Percentiles rank a stretch among this genome's conserved stretches.
Conservation (phyloP, 2,113 vertebrate genomes). For the Tautogolabrus adspersus region DNA sequence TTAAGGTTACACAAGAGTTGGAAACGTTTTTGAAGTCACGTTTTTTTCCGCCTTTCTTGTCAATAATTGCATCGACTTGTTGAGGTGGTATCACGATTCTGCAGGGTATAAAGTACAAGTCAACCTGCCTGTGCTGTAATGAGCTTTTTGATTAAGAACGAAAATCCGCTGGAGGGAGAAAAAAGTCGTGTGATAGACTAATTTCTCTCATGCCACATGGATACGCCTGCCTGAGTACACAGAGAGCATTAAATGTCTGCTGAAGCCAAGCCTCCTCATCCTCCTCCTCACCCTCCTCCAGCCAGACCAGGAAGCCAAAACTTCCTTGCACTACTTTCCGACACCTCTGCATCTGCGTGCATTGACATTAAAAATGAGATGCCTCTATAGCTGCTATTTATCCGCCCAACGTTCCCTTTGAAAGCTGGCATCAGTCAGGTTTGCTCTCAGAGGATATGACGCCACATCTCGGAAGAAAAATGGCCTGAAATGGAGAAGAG, state of each 20-base stretch:
- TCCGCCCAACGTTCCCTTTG: conserved; percentile 47
- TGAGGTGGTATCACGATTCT: conserved; percentile 62
- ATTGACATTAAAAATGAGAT: conserved; percentile 70
- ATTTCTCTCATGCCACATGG: conserved; percentile 63
- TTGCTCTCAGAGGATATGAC: conserved; percentile 36
- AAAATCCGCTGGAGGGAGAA: conserved; percentile 66
- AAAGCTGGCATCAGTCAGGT: conserved; percentile 31
- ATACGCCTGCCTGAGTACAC: conserved; percentile 43
- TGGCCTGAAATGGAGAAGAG: conserved; percentile 36
- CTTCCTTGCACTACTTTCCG: conserved; percentile 13
- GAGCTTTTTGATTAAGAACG: conserved; percentile 81
- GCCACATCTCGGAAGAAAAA: conserved; percentile 45
- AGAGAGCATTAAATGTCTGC: conserved; percentile 34
- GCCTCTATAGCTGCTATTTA: conserved; percentile 56
- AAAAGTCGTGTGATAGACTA: conserved; percentile 51
- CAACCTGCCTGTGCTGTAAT: conserved; percentile 74
- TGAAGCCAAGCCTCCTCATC: conserved; percentile 29
- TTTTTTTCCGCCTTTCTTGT: conserved; percentile 31
- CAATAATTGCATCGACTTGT: conserved; percentile 63
- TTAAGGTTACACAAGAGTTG: conserved; percentile 50
- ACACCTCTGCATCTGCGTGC: conserved; percentile 64
- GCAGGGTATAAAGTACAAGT: conserved; percentile 66
- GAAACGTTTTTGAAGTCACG: conserved; percentile 14
- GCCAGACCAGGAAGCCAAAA: conserved; percentile 50
- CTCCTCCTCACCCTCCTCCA: conserved; percentile 41